phyloP scores from a whole-genome alignment of 1,140 invertebrate genomes.

The Drosophila melanica region DNA sequence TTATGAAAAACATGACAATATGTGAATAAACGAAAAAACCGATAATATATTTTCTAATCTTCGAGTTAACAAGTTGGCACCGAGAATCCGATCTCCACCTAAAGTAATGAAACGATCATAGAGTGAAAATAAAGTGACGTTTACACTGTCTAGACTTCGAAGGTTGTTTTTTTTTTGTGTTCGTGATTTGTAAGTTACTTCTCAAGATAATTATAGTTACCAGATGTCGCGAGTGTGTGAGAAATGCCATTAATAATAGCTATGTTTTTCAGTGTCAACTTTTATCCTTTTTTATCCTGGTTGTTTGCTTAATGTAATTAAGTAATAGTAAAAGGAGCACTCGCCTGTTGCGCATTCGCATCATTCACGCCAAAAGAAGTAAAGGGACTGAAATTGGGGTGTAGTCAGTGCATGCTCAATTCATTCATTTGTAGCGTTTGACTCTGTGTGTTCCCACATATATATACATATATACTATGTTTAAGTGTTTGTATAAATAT shows the following conservation, averaged over 20 bases:
- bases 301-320: constrained; percentile 37
- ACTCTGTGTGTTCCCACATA: constrained; percentile 5
- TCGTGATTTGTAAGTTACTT: constrained; percentile 45
- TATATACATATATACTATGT: constrained; percentile 19
- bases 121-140: constrained; percentile 62
- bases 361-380: constrained; percentile 10
- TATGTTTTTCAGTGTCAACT: constrained; percentile 47
- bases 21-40: background rate
- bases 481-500: background rate
- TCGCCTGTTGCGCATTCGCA: constrained; percentile 49
- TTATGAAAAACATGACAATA: constrained; percentile 12
- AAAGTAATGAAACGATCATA: constrained; percentile 49
- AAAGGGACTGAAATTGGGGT: constrained; percentile 57
- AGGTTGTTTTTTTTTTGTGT: constrained; percentile 39
- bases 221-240: constrained; percentile 12
- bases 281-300: constrained; percentile 32
- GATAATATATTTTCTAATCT: constrained; percentile 8
- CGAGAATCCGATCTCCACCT: constrained; percentile 44
- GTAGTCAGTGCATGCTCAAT: constrained; percentile 47
- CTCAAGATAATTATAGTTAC: constrained; percentile 39
- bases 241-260: constrained; percentile 4
- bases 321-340: constrained; percentile 36
- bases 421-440: constrained; percentile 71
- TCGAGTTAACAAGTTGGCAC: constrained; percentile 17
- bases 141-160: constrained; percentile 51